phyloP scores from a whole-genome alignment of 2,888 invertebrate species.

The Tiphia femorata region DNA sequence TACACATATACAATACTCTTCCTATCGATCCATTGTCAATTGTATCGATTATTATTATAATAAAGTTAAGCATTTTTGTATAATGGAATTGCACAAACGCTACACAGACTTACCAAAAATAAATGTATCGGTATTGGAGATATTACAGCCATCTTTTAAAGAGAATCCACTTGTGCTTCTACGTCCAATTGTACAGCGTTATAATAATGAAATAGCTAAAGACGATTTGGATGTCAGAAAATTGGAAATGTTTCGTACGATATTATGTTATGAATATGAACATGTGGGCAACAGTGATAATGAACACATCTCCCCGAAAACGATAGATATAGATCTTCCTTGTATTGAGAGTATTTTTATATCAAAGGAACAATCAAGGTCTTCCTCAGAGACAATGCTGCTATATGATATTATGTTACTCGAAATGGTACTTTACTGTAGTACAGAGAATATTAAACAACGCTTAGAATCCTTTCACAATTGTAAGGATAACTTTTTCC shows the following conservation, averaged over 20 bases:
- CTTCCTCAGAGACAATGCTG: slow-evolving; percentile 22
- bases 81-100: slow-evolving; percentile 56
- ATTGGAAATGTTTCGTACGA: slow-evolving; percentile 38
- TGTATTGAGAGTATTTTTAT: slow-evolving; percentile 26
- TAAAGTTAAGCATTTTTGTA: too few relatives aligned
- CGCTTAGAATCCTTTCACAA: slow-evolving; percentile 37
- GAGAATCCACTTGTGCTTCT: slow-evolving; percentile 17
- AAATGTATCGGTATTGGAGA: slow-evolving; percentile 40
- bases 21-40: too few relatives aligned
- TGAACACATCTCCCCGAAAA: neutral
- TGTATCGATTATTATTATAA: neutral
- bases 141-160: slow-evolving; percentile 13
- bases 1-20: too few relatives aligned
- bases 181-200: slow-evolving; percentile 22
- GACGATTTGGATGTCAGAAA: slow-evolving; percentile 22
- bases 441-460: slow-evolving; percentile 24
- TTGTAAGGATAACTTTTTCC: neutral
- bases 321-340: neutral
- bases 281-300: slow-evolving; percentile 10
- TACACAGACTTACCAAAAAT: slow-evolving; percentile 37
- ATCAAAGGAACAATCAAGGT: slow-evolving; percentile 1
- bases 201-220: slow-evolving; percentile 26
- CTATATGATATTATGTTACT: slow-evolving; percentile 50
- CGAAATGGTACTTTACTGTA: slow-evolving; percentile 39
- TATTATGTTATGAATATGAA: slow-evolving; percentile 53